phyloP scores from a whole-genome alignment of 2,888 invertebrate species.

The Zaprionus obscuricornis region DNA sequence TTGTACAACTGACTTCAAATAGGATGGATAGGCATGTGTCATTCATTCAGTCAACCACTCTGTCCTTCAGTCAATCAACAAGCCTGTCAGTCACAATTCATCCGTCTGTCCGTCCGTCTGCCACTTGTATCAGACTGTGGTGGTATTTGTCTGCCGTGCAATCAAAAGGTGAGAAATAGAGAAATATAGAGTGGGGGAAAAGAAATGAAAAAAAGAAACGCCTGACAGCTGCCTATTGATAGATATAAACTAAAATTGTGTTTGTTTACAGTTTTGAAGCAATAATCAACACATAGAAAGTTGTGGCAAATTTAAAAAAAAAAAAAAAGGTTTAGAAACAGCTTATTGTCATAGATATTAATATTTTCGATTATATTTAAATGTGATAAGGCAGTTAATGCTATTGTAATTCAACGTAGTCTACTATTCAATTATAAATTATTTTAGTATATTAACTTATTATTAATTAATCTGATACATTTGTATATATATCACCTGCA shows the following conservation, averaged over 20 bases:
- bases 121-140: conserved; percentile 21
- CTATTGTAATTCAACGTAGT: no score
- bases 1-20: conserved; percentile 40
- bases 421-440: no score
- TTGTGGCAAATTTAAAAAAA: conserved; percentile 6
- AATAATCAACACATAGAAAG: conserved; percentile 42
- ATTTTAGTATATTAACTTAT: no score
- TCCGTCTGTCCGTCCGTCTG: background rate
- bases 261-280: conserved; percentile 11
- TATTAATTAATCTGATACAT: no score
- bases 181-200: no score
- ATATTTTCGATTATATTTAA: no score
- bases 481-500: no score
- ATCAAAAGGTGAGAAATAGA: no score
- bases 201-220: no score
- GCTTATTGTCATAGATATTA: no score
- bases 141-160: no score
- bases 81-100: conserved; percentile 4
- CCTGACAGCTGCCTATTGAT: conserved; percentile 22
- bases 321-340: background rate
- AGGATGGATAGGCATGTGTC: conserved; percentile 26
- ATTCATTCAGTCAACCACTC: conserved; percentile 27
- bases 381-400: no score
- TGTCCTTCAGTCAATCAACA: conserved; percentile 9
- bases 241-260: conserved; percentile 34